phyloP scores from a whole-genome alignment of 2,113 vertebrate species.

The Erythrocercus mccallii region DNA sequence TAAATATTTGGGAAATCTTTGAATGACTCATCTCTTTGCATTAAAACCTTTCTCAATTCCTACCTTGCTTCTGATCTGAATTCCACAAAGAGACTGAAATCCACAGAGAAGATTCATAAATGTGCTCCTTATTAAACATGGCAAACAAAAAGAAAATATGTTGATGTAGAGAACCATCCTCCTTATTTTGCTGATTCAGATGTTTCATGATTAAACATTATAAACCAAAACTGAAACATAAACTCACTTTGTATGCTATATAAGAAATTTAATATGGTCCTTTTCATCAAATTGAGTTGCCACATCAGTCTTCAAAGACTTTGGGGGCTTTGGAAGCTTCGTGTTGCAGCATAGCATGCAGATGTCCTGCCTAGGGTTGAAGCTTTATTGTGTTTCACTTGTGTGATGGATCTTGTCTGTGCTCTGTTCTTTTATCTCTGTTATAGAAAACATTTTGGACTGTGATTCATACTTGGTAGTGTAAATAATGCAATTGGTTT shows the following conservation, averaged over 20 bases:
- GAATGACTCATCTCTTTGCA: neutral
- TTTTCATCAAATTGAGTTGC: constrained; percentile 25
- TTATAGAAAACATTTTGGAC: neutral
- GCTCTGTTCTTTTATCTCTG: constrained; percentile 28
- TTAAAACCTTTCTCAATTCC: neutral
- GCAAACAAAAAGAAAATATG: neutral
- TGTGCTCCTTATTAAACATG: neutral
- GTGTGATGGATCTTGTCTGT: constrained; percentile 19
- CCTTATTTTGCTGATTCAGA: constrained; percentile 21
- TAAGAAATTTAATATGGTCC: neutral
- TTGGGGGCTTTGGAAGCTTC: neutral
- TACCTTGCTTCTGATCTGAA: neutral
- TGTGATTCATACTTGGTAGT: neutral
- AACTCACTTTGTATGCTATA: neutral
- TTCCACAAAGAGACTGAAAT: neutral
- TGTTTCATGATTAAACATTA: constrained; percentile 17
- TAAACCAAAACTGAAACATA: constrained; percentile 38
- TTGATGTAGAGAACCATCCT: neutral
- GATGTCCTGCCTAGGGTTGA: constrained; percentile 14
- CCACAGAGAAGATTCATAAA: neutral
- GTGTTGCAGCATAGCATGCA: neutral
- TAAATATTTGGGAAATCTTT: neutral
- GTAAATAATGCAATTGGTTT: constrained; percentile 36
- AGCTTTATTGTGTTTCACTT: constrained; percentile 34
- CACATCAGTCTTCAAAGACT: constrained; percentile 36